Evolutionary conservation across 2,113 vertebrate species (phyloP).

Genomic region (Agapornis roseicollis): DNA sequence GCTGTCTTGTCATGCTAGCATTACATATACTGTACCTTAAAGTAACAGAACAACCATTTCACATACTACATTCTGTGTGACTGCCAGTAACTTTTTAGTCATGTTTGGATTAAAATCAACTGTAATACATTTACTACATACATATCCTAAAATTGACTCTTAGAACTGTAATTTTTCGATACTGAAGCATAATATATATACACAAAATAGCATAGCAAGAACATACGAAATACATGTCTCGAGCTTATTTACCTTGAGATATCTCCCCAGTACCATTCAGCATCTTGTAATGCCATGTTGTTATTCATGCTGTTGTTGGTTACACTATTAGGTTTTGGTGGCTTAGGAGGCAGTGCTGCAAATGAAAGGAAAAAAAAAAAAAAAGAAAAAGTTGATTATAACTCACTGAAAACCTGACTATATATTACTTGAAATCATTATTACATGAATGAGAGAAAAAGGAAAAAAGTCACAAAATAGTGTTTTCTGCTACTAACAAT

Average conservation of each 20-base stretch:
- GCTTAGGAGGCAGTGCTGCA: constrained; percentile 96
- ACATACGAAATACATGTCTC: not conserved
- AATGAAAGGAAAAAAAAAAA: not conserved
- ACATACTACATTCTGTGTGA: not conserved
- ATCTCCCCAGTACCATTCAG: constrained; percentile 99
- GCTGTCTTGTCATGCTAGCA: not conserved
- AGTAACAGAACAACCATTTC: constrained; percentile 11
- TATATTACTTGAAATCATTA: not conserved
- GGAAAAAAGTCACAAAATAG: not conserved
- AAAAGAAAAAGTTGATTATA: constrained; percentile 24
- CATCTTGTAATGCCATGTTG: constrained; percentile 97
- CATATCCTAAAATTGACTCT: constrained; percentile 27
- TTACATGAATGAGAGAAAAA: not conserved
- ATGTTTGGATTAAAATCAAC: constrained; percentile 44
- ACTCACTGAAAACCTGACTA: not conserved
- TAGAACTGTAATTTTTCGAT: constrained; percentile 4
- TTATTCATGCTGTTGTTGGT: constrained; percentile 97
- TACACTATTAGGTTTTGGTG: constrained; percentile 88
- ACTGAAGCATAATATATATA: not conserved
- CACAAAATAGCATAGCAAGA: not conserved
- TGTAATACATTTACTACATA: constrained; percentile 12
- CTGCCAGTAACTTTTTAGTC: constrained; percentile 39
- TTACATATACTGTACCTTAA: constrained; percentile 3
- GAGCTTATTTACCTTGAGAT: constrained; percentile 88
- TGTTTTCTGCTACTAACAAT: not conserved